These are phyloP conservation scores for Ricordea florida DNA, from an alignment of 92 coral and sea anemone species.

Conservation along the genomic window DNA sequence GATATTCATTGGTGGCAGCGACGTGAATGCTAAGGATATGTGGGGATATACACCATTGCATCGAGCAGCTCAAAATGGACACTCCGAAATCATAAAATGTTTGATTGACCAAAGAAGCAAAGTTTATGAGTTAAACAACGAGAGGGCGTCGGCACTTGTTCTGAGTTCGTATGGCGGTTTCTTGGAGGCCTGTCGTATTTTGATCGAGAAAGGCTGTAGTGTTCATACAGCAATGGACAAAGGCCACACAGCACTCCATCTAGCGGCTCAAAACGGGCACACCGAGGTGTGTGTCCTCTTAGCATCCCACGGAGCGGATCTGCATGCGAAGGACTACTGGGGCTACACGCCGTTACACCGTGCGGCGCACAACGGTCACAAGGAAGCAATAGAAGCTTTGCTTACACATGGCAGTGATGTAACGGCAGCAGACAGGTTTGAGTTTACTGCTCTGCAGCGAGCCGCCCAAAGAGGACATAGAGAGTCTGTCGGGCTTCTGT, in stretches of 20 bases:
- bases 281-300: slow-evolving; percentile 48
- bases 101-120: slow-evolving; percentile 47
- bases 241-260: slow-evolving; percentile 76
- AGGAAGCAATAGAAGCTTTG: slow-evolving; percentile 37
- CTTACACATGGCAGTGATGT: slow-evolving; percentile 59
- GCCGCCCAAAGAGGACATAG: slow-evolving; percentile 78
- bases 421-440: slow-evolving; percentile 61
- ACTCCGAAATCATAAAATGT: slow-evolving; percentile 43
- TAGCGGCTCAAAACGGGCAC: slow-evolving; percentile 82
- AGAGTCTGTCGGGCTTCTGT: slow-evolving; percentile 53
- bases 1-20: slow-evolving; percentile 35
- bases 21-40: slow-evolving; percentile 49
- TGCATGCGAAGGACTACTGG: slow-evolving; percentile 46
- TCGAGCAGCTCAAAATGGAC: slow-evolving; percentile 83
- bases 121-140: slow-evolving; percentile 46
- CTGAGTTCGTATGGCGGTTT: slow-evolving; percentile 81
- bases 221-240: slow-evolving; percentile 58
- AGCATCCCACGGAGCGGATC: slow-evolving; percentile 39
- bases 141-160: slow-evolving; percentile 64
- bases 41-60: slow-evolving; percentile 79
- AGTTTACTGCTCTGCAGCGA: slow-evolving; percentile 72
- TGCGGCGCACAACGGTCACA: slow-evolving; percentile 69
- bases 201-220: slow-evolving; percentile 57
- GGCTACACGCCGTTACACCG: slow-evolving; percentile 83
- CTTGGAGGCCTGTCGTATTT: slow-evolving; percentile 40